A percentile compares a stretch with the other conserved stretches of the same genome.
Evolutionary conservation across 2,888 invertebrate genomes (phyloP).

Genomic region (Scrobipalpa atriplicella): DNA sequence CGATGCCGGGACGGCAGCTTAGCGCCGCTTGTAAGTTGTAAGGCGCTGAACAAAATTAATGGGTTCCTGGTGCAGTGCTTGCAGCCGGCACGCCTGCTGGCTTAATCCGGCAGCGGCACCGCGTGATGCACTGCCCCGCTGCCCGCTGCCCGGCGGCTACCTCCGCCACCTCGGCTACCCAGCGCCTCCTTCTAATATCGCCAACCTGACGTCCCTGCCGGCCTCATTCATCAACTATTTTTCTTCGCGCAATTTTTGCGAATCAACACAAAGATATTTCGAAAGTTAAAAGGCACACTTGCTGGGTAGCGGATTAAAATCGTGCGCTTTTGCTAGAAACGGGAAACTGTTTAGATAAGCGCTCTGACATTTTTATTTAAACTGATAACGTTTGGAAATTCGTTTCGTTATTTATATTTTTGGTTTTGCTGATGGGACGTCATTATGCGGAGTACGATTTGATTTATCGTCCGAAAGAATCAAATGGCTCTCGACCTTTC

Average conservation of each 20-base stretch:
- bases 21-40: slow-evolving; percentile 61
- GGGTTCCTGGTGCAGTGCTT: slow-evolving; percentile 51
- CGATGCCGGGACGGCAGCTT: slow-evolving; percentile 49
- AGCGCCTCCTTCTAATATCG: background rate
- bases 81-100: slow-evolving; percentile 50
- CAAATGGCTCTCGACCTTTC: slow-evolving; percentile 44
- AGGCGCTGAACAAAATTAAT: slow-evolving; percentile 70
- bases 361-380: no score
- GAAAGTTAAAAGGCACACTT: background rate
- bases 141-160: background rate
- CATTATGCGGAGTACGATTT: slow-evolving; percentile 48
- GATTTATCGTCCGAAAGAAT: slow-evolving; percentile 55
- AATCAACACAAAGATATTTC: background rate
- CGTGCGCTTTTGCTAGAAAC: background rate
- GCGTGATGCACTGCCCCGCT: slow-evolving; percentile 48
- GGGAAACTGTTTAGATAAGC: no score
- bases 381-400: background rate
- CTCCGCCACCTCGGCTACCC: no score
- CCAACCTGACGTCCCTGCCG: slow-evolving; percentile 6
- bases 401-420: background rate
- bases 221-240: slow-evolving; percentile 15
- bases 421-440: slow-evolving; percentile 33
- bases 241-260: slow-evolving; percentile 8
- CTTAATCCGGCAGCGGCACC: slow-evolving; percentile 52
- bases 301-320: background rate